These are phyloP conservation scores for Drosophila pectinifera DNA, from an alignment of 1,140 invertebrate species.

Conservation along the genomic window DNA sequence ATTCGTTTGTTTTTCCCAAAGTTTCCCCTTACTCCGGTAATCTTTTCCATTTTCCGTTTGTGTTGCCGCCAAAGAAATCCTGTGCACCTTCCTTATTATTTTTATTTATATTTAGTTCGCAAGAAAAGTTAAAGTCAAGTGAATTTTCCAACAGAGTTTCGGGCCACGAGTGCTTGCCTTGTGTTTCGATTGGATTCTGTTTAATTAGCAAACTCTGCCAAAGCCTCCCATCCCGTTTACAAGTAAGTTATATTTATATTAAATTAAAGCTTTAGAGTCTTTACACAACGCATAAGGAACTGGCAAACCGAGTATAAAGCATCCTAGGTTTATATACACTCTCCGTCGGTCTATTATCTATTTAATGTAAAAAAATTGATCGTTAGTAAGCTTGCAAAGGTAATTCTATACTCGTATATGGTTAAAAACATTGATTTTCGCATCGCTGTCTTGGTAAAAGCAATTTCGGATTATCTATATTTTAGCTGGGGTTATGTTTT, in stretches of 20 bases:
- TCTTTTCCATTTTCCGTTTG: conserved; percentile 36
- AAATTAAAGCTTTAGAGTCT: conserved; percentile 63
- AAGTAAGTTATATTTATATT: conserved; percentile 35
- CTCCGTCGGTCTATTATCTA: conserved; percentile 36
- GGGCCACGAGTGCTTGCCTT: conserved; percentile 9
- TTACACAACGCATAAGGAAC: conserved; percentile 70
- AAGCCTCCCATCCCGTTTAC: conserved; percentile 34
- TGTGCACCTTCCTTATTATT: conserved; percentile 11
- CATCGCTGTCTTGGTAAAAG: conserved; percentile 45
- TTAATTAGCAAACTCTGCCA: conserved; percentile 56
- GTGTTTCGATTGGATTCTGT: conserved; percentile 38
- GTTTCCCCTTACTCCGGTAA: conserved; percentile 13
- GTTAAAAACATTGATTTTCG: conserved; percentile 43
- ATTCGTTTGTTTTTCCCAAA: conserved; percentile 36
- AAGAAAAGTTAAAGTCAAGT: conserved; percentile 58
- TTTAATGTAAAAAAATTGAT: conserved; percentile 40
- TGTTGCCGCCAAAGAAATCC: conserved; percentile 8
- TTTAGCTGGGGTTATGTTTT: conserved; percentile 58
- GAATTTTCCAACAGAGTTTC: conserved; percentile 39
- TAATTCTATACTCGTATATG: conserved; percentile 33
- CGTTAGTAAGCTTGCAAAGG: conserved; percentile 44
- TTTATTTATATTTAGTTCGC: conserved; percentile 20
- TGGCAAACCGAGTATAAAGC: conserved; percentile 66
- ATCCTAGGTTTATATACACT: conserved; percentile 48
- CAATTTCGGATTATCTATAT: conserved; percentile 66